Evolutionary conservation across 2,113 vertebrate genomes (phyloP).

Genomic region (Phodopus roborovskii): DNA sequence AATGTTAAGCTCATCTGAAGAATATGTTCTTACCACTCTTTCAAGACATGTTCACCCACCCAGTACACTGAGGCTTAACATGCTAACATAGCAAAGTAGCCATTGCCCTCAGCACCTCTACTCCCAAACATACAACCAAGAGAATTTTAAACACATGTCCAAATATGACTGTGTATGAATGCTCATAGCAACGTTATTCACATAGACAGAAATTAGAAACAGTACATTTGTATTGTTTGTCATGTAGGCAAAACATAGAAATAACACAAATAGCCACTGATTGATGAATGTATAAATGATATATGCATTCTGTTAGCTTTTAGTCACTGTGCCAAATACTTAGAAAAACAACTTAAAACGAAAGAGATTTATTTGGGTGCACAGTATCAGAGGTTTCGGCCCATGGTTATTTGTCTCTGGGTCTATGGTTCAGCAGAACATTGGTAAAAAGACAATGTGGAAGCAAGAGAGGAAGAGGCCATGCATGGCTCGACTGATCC

Average conservation of each 20-base stretch:
- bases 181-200: background rate
- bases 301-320: background rate
- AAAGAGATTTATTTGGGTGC: background rate
- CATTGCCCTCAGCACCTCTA: background rate
- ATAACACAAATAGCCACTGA: background rate
- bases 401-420: background rate
- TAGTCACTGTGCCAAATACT: background rate
- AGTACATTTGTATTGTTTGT: background rate
- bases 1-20: slow-evolving; percentile 12
- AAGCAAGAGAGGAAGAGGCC: background rate
- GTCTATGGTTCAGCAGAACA: background rate
- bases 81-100: background rate
- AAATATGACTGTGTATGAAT: background rate
- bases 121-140: background rate
- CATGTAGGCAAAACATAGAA: background rate
- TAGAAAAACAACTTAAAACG: background rate
- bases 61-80: background rate
- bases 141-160: background rate
- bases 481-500: background rate
- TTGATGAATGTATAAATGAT: background rate
- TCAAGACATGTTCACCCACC: background rate
- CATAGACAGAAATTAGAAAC: background rate
- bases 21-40: background rate
- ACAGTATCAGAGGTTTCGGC: background rate
- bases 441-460: background rate